Evolutionary conservation across 1,140 invertebrate species (phyloP), one percentile per base, ranked within the genome.

Genomic region (Saccostrea glomerata): DNA sequence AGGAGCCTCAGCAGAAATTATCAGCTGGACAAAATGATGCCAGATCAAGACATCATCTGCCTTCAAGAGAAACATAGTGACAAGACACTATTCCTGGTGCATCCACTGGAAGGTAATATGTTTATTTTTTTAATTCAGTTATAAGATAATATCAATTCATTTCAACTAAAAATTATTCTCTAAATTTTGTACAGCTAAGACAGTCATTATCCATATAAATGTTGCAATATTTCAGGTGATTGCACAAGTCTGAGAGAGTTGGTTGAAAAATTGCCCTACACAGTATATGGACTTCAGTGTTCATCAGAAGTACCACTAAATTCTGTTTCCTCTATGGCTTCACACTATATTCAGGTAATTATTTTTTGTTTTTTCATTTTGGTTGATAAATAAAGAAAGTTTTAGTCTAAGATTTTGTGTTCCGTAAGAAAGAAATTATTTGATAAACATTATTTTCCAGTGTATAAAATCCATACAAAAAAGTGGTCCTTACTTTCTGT

Each of bases 261-360:
- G 20, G 82, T 55, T 2, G 36, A 47, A 17, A 70, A 89, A 25
- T 55, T 89, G 17, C 47, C 25, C 4, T 84, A 58, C 30, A 97
- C 97, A 30, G 98, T 98, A 54, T 98, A 97, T 95, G 98, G 98
- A 77, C 95, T 99, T n/a, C 98, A 99, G 94, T 98, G 98, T 94
- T 97, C 97, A 2, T 95, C 95, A 84, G 96, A 96, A 54, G 97
- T 97, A n/a, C 98, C 98, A 15, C 93, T 98, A 0, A 92, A 92
- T n/a, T 97, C 96, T n/a, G 97, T 99, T 86, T 94, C 96, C 23
- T 95, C 96, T 47, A 96, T 99, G 56, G 98, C 98, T 6, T 93
- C 94, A 66, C 97, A 96, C 95, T 99, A 99, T 94, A 95, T 99
- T 40, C 92, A 96, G 94, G 96, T 96, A 92, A 25, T 83, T 25